Conservation (phyloP, 2,113 vertebrate species). For the Brachionichthys hirsutus region DNA sequence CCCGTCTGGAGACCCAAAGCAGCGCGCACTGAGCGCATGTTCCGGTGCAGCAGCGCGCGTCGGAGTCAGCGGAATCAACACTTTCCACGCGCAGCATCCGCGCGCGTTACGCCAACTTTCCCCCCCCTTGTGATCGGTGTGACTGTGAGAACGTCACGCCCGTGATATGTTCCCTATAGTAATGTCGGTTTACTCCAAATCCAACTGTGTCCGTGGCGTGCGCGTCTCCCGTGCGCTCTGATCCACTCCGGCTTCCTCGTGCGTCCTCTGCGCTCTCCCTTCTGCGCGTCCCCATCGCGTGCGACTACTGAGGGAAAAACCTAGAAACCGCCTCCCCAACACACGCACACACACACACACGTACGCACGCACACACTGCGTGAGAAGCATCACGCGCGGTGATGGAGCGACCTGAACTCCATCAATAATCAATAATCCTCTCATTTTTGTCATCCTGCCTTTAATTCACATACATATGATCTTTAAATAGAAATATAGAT, state of each 20-base stretch:
- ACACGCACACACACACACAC: background rate
- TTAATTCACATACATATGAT: too few relatives aligned
- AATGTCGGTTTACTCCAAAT: background rate
- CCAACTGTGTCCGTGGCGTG: conserved; percentile 15
- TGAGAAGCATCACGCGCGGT: background rate
- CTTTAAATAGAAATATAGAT: too few relatives aligned
- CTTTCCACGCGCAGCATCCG: conserved; percentile 19
- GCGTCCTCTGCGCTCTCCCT: conserved; percentile 31
- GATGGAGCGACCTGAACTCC: too few relatives aligned
- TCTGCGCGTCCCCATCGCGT: conserved; percentile 10
- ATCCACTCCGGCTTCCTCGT: conserved; percentile 35
- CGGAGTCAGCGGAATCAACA: background rate
- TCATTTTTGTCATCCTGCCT: too few relatives aligned
- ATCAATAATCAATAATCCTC: too few relatives aligned
- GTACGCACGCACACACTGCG: conserved; percentile 5
- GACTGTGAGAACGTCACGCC: background rate
- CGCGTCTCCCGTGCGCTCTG: conserved; percentile 10
- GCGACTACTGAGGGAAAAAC: conserved; percentile 25
- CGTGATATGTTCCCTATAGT: too few relatives aligned
- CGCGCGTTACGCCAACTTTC: conserved; percentile 50
- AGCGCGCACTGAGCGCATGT: conserved; percentile 16
- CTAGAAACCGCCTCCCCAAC: conserved; percentile 7
- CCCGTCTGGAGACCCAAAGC: conserved; percentile 15
- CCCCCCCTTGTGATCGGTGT: conserved; percentile 7
- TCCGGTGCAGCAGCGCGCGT: conserved; percentile 2